phyloP scores from a whole-genome alignment of 2,888 invertebrate species.

The Noctua janthina region DNA sequence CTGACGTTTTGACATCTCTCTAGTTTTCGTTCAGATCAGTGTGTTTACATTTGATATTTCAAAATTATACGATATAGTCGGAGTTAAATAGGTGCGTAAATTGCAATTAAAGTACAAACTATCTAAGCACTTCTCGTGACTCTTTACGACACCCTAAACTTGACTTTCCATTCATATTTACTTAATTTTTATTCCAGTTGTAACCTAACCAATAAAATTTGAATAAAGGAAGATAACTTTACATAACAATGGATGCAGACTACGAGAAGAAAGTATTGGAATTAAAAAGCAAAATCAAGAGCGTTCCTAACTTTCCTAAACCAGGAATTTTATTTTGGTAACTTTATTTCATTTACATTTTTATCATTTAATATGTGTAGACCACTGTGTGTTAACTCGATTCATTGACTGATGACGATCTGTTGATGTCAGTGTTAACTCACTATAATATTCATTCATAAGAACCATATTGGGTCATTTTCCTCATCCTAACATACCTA shows the following conservation, averaged over 20 bases:
- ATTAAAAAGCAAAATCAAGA: slow-evolving; percentile 92
- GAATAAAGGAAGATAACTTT: neutral
- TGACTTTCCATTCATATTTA: slow-evolving; percentile 18
- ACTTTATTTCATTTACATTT: neutral
- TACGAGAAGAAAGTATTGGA: slow-evolving; percentile 89
- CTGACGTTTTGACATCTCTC: neutral
- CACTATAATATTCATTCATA: slow-evolving; percentile 2
- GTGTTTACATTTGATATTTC: slow-evolving; percentile 23
- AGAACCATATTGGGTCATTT: slow-evolving; percentile 2
- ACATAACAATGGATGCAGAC: slow-evolving; percentile 75
- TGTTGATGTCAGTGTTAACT: neutral
- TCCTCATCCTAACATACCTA: slow-evolving; percentile 5
- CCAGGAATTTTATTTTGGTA: slow-evolving; percentile 96
- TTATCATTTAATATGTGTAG: neutral
- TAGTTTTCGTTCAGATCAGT: neutral
- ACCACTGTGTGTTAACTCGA: neutral
- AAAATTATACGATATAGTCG: neutral
- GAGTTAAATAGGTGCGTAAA: neutral
- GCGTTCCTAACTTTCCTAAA: slow-evolving; percentile 96
- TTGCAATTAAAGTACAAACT: neutral
- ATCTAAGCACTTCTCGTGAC: neutral
- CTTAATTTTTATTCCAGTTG: slow-evolving; percentile 32
- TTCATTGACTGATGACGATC: neutral
- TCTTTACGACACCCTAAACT: neutral
- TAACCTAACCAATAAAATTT: slow-evolving; percentile 14